phyloP scores from a whole-genome alignment of 2,797 vertebrate genomes.

The Halcyon leucocephala region DNA sequence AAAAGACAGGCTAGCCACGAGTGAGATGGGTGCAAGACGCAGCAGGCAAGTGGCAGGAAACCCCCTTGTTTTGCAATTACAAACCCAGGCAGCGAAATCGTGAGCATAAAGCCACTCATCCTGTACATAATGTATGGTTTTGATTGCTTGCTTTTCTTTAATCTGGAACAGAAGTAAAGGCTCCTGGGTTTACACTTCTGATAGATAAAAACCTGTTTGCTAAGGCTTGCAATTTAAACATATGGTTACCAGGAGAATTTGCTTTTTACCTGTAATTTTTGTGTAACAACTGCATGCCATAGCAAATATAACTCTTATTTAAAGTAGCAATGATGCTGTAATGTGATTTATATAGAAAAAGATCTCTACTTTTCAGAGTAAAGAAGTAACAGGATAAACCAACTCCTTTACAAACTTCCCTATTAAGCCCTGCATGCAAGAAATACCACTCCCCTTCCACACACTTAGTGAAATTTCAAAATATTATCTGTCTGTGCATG shows the following conservation, averaged over 20 bases:
- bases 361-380: not conserved
- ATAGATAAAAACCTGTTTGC: constrained; percentile 7
- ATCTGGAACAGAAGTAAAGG: not conserved
- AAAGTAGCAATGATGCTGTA: not conserved
- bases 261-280: not conserved
- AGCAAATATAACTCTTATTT: not conserved
- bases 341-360: not conserved
- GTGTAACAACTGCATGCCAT: not conserved
- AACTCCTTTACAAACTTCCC: not conserved
- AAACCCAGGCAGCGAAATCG: not conserved
- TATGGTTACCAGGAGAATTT: not conserved
- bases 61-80: constrained; percentile 41
- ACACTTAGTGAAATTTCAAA: not conserved
- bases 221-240: not conserved
- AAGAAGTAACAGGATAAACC: not conserved
- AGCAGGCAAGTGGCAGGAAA: constrained; percentile 23
- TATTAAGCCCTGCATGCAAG: not conserved
- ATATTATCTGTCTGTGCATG: not conserved
- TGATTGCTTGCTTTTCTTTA: not conserved
- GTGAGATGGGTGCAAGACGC: not conserved
- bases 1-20: not conserved
- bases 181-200: not conserved
- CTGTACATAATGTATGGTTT: not conserved
- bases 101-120: not conserved
- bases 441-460: not conserved